Evolutionary conservation across 2,888 invertebrate species (phyloP).

Genomic region (Aphodius sticticus): DNA sequence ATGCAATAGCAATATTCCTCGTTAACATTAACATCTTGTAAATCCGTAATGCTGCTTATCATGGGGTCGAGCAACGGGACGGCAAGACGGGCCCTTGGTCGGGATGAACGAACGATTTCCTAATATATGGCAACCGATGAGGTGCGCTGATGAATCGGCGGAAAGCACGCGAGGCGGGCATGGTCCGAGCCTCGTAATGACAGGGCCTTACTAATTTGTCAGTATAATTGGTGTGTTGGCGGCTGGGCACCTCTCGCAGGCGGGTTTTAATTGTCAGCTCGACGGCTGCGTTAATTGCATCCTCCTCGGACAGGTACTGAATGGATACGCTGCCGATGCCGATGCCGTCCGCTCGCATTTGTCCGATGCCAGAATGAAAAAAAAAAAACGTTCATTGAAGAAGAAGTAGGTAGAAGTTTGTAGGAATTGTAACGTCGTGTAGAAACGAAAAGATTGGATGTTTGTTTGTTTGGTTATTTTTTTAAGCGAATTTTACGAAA

Average conservation of each 20-base stretch:
- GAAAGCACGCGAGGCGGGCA: constrained; percentile 38
- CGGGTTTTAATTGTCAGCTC: constrained; percentile 58
- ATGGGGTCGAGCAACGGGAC: neutral
- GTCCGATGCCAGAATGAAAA: neutral
- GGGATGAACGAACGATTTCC: constrained; percentile 41
- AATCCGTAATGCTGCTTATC: neutral
- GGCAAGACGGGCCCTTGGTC: constrained; percentile 7
- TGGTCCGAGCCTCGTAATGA: constrained; percentile 48
- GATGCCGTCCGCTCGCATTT: constrained; percentile 6
- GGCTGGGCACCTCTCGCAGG: constrained; percentile 52
- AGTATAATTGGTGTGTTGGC: constrained; percentile 58
- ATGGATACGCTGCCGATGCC: constrained; percentile 20
- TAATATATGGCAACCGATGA: constrained; percentile 43
- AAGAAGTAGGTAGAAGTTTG: neutral
- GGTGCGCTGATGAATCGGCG: constrained; percentile 39
- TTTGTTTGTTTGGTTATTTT: neutral
- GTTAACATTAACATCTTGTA: neutral
- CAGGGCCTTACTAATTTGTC: constrained; percentile 58
- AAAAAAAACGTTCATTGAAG: constrained; percentile 11
- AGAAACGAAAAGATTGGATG: neutral
- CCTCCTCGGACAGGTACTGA: constrained; percentile 38
- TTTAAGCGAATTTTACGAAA: neutral
- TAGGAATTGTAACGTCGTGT: neutral
- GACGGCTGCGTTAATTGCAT: constrained; percentile 56
- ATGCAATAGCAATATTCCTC: neutral